Conservation (phyloP, 1,140 invertebrate species). For the Condylostylus longicornis region DNA sequence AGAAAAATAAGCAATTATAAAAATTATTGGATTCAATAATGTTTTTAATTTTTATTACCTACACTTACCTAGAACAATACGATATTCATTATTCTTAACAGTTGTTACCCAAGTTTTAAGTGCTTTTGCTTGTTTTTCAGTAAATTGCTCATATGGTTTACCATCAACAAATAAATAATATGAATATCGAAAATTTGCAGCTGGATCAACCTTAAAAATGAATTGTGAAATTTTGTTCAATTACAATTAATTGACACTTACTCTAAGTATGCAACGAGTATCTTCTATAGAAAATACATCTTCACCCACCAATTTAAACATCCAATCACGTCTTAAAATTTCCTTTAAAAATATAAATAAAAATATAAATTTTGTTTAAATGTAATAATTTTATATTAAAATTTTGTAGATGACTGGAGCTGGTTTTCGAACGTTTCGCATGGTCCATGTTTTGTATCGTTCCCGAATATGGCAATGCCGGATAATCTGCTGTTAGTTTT, state of each 20-base stretch:
- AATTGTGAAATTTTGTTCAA: no score
- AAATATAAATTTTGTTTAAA: no score
- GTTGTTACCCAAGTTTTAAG: conserved; percentile 36
- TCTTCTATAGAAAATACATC: conserved; percentile 38
- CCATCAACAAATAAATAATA: conserved; percentile 62
- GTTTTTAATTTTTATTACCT: neutral
- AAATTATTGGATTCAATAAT: neutral
- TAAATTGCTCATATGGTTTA: conserved; percentile 59
- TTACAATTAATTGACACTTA: conserved; percentile 15
- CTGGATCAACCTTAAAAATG: conserved; percentile 48
- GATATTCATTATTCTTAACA: conserved; percentile 30
- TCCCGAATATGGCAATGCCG: no score
- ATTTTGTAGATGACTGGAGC: no score
- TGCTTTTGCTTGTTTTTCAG: conserved; percentile 56
- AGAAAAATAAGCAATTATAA: neutral
- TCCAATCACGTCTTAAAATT: conserved; percentile 62
- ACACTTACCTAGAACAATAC: conserved; percentile 58
- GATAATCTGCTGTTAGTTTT: no score
- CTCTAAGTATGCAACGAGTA: conserved; percentile 31
- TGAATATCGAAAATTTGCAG: conserved; percentile 62
- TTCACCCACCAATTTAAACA: conserved; percentile 74
- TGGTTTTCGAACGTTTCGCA: no score
- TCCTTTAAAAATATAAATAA: conserved; percentile 42
- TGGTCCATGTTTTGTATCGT: no score
- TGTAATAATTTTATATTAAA: no score